phyloP scores from a whole-genome alignment of 2,888 invertebrate species.

The Pediacus dermestoides region DNA sequence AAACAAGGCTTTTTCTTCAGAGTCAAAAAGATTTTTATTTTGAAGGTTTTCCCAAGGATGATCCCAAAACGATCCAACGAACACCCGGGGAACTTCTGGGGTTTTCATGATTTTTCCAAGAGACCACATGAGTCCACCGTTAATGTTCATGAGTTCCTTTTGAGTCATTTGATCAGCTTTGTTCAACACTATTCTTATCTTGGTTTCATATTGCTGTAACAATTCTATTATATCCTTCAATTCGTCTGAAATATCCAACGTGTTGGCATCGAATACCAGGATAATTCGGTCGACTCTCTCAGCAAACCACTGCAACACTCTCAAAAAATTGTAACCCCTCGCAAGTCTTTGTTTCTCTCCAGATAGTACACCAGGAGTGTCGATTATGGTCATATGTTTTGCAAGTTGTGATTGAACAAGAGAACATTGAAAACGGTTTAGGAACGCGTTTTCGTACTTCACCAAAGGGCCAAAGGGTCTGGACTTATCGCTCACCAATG shows the following conservation, averaged over 20 bases:
- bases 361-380: conserved; percentile 95
- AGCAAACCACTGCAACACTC: conserved; percentile 98
- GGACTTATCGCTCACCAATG: conserved; percentile 95
- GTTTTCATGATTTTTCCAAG: conserved; percentile 96
- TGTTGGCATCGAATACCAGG: conserved; percentile 96
- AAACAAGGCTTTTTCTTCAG: conserved; percentile 94
- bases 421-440: conserved; percentile 97
- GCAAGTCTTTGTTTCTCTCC: conserved; percentile 95
- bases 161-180: conserved; percentile 99
- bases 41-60: conserved; percentile 91
- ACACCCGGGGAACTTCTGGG: conserved; percentile 97
- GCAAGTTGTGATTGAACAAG: conserved; percentile 85
- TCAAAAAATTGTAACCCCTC: conserved; percentile 94
- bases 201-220: conserved; percentile 90
- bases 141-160: conserved; percentile 96
- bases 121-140: conserved; percentile 99
- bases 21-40: conserved; percentile 89
- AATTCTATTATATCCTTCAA: conserved; percentile 96
- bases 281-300: conserved; percentile 97
- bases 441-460: conserved; percentile 97
- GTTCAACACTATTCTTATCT: conserved; percentile 96
- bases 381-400: conserved; percentile 92
- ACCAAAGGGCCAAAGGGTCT: conserved; percentile 93
- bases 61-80: conserved; percentile 99
- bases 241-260: conserved; percentile 98